Evolutionary conservation across 2,888 invertebrate genomes (phyloP).

Genomic region (Idaea aversata): DNA sequence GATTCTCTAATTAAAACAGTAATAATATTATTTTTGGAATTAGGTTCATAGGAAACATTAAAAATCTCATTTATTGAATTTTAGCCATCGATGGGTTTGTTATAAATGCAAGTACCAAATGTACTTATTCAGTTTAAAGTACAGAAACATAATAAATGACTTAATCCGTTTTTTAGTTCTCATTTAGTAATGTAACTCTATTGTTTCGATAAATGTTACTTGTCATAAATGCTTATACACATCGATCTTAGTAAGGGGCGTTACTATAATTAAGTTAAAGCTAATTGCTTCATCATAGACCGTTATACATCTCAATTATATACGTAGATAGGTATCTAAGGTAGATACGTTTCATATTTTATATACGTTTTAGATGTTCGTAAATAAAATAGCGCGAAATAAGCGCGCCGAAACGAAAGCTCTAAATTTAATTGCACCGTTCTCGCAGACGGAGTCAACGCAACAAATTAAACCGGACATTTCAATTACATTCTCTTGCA

Average conservation of each 20-base stretch:
- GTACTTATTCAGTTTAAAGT: slow-evolving; percentile 6
- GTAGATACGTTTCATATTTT: neutral
- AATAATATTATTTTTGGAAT: too few relatives aligned
- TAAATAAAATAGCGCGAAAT: slow-evolving; percentile 53
- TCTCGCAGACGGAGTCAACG: slow-evolving; percentile 42
- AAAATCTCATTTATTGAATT: too few relatives aligned
- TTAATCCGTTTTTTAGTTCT: neutral
- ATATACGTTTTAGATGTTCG: slow-evolving; percentile 30
- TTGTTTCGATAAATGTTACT: slow-evolving; percentile 12
- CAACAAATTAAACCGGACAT: slow-evolving; percentile 70
- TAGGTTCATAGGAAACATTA: too few relatives aligned
- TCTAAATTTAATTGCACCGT: slow-evolving; percentile 44
- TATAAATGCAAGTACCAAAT: slow-evolving; percentile 4
- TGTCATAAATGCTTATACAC: slow-evolving; percentile 9
- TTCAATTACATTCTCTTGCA: slow-evolving; percentile 77
- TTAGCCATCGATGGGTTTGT: neutral
- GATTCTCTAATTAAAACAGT: too few relatives aligned
- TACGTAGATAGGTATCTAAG: neutral
- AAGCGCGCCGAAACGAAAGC: slow-evolving; percentile 22
- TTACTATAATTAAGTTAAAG: slow-evolving; percentile 18
- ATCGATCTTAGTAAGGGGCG: slow-evolving; percentile 11
- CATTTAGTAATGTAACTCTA: neutral
- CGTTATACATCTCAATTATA: slow-evolving; percentile 40
- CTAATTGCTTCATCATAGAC: slow-evolving; percentile 30
- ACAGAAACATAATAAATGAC: neutral